These are phyloP conservation scores for Festucalex cinctus DNA, from an alignment of 2,113 vertebrate species.

Conservation along the genomic window DNA sequence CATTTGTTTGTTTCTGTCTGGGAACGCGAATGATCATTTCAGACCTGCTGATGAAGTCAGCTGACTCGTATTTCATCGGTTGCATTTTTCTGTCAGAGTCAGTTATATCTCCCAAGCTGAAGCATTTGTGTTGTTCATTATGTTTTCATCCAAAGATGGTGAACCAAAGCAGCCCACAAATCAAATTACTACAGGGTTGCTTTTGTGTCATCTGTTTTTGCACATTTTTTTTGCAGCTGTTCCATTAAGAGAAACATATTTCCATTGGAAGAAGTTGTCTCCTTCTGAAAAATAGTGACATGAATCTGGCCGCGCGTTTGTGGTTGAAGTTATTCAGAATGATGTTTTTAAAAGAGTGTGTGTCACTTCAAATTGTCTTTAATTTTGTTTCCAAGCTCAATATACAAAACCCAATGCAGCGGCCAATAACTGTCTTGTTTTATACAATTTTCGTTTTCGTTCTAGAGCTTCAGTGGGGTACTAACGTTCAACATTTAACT, in stretches of 20 bases:
- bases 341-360: not conserved
- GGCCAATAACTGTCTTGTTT: not conserved
- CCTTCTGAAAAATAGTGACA: not conserved
- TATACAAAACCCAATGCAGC: not conserved
- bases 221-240: slow-evolving; percentile 2
- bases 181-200: not conserved
- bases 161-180: not conserved
- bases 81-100: slow-evolving; percentile 19
- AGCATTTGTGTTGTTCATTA: not conserved
- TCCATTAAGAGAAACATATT: slow-evolving; percentile 8
- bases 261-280: slow-evolving; percentile 2
- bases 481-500: too few relatives aligned
- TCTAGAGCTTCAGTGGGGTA: too few relatives aligned
- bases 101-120: slow-evolving; percentile 12
- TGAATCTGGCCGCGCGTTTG: slow-evolving; percentile 2
- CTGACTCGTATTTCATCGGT: slow-evolving; percentile 15
- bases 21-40: not conserved
- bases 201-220: slow-evolving; percentile 16
- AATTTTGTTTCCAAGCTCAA: not conserved
- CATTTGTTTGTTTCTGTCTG: not conserved
- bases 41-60: slow-evolving; percentile 4
- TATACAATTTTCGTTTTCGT: not conserved
- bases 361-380: slow-evolving; percentile 1
- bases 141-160: slow-evolving; percentile 16
- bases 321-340: slow-evolving; percentile 9